Evolutionary conservation across 2,888 invertebrate species (phyloP), one percentile per base, ranked within the genome.

Genomic region (Dendrolimus pini): DNA sequence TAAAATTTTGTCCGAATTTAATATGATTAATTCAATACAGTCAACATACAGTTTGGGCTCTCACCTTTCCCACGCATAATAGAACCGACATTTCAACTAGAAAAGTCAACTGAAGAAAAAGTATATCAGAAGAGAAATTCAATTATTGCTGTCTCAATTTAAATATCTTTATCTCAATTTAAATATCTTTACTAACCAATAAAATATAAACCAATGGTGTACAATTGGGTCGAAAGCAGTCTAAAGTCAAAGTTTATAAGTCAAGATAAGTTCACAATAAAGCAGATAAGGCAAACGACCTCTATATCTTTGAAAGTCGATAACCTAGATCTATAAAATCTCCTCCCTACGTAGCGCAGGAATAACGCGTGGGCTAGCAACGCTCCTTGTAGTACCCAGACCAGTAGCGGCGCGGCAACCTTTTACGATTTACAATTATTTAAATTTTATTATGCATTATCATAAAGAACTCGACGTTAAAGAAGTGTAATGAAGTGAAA

Each of bases 381-480:
- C 64, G 68, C 62, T 74, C 80, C 80, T 76, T 79, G 80, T 60
- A 72, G 77, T 68, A 80, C 70, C 82, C 70, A 57, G 66, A 67
- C 70, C 69, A 69, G 82, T 78, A 80, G 81, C 78, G 73, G 74
- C 63, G 81, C 78, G 73, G 74, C 63, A 61, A 59, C 60, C 66
- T 69, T 77, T 74, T 76, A 69, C 73, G 66, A 67, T 57, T 64
- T 63, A 63, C 56, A 18, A 41, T 47, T 47, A 47, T 47, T 47
- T 9, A 47, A 8, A 2, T 47, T 47, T 47, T 47, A 47, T 47
- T 47, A 47, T 47, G 47, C 12, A 47, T 47, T 30, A 30, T 30
- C 3, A 30, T 30, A 30, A 30, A 30, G 30, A 30, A 30, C 30
- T 30, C 30, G 30, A 6, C 6, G 30, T 30, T 30, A 30, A 30